phyloP scores from a whole-genome alignment of 1,140 invertebrate species.

The Nebria ingens region DNA sequence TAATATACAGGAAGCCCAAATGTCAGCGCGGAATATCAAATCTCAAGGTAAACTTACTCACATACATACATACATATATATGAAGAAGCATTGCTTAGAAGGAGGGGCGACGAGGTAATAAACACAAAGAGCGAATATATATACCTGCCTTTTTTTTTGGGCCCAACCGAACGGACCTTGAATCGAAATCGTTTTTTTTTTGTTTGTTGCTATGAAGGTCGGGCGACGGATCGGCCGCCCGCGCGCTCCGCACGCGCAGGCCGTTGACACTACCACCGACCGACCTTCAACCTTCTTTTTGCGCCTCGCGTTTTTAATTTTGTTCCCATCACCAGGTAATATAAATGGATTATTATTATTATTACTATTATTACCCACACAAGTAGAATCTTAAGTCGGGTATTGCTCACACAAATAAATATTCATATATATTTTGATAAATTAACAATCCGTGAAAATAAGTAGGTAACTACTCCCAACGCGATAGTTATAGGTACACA shows the following conservation, averaged over 20 bases:
- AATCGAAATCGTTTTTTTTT: slow-evolving; percentile 15
- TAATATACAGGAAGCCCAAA: background rate
- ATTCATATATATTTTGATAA: no score
- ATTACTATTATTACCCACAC: no score
- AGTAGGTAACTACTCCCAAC: no score
- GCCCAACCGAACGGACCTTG: slow-evolving; percentile 11
- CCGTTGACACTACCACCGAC: slow-evolving; percentile 30
- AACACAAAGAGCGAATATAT: background rate
- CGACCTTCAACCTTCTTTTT: slow-evolving; percentile 35
- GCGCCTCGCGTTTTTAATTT: slow-evolving; percentile 20
- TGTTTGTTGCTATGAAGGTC: slow-evolving; percentile 16
- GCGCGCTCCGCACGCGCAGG: slow-evolving; percentile 19
- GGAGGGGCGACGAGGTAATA: background rate
- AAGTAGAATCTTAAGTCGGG: no score
- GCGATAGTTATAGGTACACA: no score
- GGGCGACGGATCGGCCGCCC: slow-evolving; percentile 11
- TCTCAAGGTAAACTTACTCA: background rate
- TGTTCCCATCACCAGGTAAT: no score
- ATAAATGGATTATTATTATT: no score
- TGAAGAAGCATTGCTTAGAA: background rate
- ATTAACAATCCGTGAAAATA: no score
- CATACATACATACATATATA: background rate
- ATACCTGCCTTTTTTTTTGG: background rate
- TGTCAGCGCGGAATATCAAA: slow-evolving; percentile 1
- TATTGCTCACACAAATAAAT: no score